A percentile compares a stretch with the other conserved stretches of the same genome.
phyloP scores from a whole-genome alignment of 2,113 vertebrate species.

The Notarius lentiginosus region DNA sequence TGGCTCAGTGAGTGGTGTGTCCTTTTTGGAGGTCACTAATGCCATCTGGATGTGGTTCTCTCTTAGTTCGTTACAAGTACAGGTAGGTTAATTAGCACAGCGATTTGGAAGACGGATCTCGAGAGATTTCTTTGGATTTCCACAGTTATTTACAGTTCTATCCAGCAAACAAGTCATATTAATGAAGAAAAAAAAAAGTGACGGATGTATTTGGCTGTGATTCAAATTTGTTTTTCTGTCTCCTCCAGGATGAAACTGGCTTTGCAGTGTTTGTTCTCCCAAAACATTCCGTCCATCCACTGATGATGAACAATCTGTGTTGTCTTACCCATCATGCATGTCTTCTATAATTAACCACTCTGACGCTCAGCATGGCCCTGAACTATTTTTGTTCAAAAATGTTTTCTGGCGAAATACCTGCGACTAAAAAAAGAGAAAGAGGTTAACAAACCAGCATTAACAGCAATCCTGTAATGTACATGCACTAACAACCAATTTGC shows the following conservation, averaged over 20 bases:
- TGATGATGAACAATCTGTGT: too few relatives aligned
- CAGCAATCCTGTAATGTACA: conserved; percentile 17
- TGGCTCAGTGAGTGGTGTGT: neutral
- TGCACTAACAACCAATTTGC: conserved; percentile 56
- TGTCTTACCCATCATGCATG: conserved; percentile 39
- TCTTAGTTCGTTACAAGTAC: neutral
- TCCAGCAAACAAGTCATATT: neutral
- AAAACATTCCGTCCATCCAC: neutral
- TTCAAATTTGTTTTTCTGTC: conserved; percentile 13
- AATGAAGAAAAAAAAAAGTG: neutral
- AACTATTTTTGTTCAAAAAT: conserved; percentile 39
- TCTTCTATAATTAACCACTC: conserved; percentile 51
- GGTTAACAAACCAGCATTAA: conserved; percentile 28
- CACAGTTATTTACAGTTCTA: neutral
- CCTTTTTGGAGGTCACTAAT: neutral
- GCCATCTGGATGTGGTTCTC: conserved; percentile 14
- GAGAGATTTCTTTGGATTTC: neutral
- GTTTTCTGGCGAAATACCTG: conserved; percentile 32
- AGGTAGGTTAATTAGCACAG: conserved; percentile 13
- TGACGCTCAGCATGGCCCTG: conserved; percentile 28
- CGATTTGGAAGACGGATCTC: neutral
- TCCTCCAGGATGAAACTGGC: neutral
- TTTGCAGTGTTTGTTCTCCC: conserved; percentile 1
- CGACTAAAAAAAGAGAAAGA: conserved; percentile 1
- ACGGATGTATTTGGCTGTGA: neutral